Conservation (phyloP, 2,888 invertebrate genomes). For the Dendrolimus houi region DNA sequence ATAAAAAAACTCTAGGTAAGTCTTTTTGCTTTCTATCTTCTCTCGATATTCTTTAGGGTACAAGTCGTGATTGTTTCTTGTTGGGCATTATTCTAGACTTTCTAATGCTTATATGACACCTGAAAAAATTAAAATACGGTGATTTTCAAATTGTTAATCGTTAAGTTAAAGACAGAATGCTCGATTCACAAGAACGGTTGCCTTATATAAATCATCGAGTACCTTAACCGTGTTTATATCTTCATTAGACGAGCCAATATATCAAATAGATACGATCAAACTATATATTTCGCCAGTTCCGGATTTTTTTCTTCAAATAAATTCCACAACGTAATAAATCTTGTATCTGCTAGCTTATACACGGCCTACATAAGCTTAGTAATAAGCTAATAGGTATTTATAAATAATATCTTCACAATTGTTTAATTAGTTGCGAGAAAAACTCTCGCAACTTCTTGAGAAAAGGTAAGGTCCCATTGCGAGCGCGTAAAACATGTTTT, state of each 20-base stretch:
- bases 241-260: not conserved
- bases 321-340: not conserved
- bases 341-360: not conserved
- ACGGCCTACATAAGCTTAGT: not conserved
- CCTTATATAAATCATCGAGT: too few species aligned
- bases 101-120: too few species aligned
- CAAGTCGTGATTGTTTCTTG: too few species aligned
- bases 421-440: conserved; percentile 13
- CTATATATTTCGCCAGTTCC: not conserved
- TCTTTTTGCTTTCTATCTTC: too few species aligned
- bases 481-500: conserved; percentile 4
- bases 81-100: too few species aligned
- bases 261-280: not conserved
- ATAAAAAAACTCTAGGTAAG: too few species aligned
- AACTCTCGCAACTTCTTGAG: conserved; percentile 9
- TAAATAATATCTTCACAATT: conserved; percentile 8
- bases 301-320: not conserved
- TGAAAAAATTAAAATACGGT: too few species aligned
- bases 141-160: too few species aligned
- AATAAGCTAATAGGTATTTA: not conserved
- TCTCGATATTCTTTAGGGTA: too few species aligned
- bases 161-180: too few species aligned
- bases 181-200: too few species aligned
- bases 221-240: not conserved
- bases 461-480: conserved; percentile 8